Conservation (phyloP, 2,797 vertebrate genomes). For the Scomberomorus guttatus region DNA sequence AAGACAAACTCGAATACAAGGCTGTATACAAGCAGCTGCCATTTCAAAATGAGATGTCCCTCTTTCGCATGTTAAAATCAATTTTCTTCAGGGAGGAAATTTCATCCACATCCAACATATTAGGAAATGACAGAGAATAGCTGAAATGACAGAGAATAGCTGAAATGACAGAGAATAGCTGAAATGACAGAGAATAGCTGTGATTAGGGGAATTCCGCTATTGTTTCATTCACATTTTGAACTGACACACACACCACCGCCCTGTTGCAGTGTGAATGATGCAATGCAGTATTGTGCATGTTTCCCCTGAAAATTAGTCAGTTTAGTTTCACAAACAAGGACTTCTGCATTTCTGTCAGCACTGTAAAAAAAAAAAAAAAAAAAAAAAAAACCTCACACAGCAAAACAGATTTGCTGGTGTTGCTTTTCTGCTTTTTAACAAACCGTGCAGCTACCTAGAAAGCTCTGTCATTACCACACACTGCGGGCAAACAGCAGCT, state of each 20-base stretch:
- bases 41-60: neutral
- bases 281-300: neutral
- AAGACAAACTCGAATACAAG: neutral
- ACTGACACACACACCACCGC: neutral
- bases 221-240: no score
- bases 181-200: neutral
- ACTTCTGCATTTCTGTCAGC: constrained; percentile 6
- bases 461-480: constrained; percentile 46
- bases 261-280: constrained; percentile 19
- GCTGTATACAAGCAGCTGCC: neutral
- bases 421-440: constrained; percentile 40
- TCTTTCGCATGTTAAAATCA: no score
- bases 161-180: neutral
- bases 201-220: no score
- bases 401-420: constrained; percentile 57
- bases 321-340: constrained; percentile 8
- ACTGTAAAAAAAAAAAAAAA: neutral
- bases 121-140: neutral
- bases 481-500: constrained; percentile 18
- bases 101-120: neutral
- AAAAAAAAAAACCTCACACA: constrained; percentile 22
- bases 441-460: constrained; percentile 26
- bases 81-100: no score
- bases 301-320: constrained; percentile 31
- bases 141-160: neutral